A percentile compares a stretch with the other conserved stretches of the same genome.
Conservation (phyloP, 1,140 invertebrate genomes). For the Acromyrmex charruanus region DNA sequence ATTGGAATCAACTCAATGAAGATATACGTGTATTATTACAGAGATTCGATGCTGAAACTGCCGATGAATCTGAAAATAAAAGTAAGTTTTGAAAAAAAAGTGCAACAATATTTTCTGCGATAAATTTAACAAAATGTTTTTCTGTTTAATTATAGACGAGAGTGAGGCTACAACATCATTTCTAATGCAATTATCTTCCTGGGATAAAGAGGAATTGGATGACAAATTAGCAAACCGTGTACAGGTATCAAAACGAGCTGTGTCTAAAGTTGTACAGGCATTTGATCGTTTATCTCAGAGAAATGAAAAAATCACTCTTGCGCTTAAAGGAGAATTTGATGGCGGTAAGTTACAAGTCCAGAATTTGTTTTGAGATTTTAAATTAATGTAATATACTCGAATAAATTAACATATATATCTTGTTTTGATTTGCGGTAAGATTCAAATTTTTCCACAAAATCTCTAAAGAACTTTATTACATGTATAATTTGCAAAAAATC, state of each 20-base stretch:
- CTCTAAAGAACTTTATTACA: background rate
- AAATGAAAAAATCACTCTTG: constrained; percentile 96
- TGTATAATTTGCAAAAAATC: background rate
- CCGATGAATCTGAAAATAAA: constrained; percentile 98
- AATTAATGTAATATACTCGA: background rate
- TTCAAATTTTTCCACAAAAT: background rate
- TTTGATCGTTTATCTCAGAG: constrained; percentile 97
- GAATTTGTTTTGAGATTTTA: background rate
- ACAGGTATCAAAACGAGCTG: constrained; percentile 96
- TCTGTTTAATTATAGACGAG: constrained; percentile 91
- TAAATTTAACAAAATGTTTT: constrained; percentile 10
- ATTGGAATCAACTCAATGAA: constrained; percentile 99
- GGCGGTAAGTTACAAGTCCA: constrained; percentile 85
- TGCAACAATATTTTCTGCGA: background rate
- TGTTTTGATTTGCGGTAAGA: background rate
- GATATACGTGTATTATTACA: constrained; percentile 97
- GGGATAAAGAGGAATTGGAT: constrained; percentile 99
- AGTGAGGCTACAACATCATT: constrained; percentile 99
- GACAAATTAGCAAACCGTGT: constrained; percentile 98
- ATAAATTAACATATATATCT: background rate
- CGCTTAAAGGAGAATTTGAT: constrained; percentile 94
- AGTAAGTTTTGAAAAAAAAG: constrained; percentile 86
- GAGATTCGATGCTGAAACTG: constrained; percentile 98
- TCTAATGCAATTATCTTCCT: constrained; percentile 97
- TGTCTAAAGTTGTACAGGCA: constrained; percentile 98